A percentile compares a stretch with the other conserved stretches of the same genome.
Evolutionary conservation across 2,888 invertebrate species (phyloP).

Genomic region (Nomada fabriciana): DNA sequence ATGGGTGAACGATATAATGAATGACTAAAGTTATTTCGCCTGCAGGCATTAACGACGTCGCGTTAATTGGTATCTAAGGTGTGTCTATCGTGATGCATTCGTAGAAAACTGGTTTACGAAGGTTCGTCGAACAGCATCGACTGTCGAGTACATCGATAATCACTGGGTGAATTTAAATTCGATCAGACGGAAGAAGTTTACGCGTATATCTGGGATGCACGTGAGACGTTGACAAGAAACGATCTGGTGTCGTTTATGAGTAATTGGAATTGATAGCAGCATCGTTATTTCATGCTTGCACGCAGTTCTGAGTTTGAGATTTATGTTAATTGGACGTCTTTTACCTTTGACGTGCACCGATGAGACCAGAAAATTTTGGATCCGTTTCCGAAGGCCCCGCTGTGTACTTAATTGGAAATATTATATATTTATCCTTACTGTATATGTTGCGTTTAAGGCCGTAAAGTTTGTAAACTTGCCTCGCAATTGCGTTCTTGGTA

Average conservation of each 20-base stretch:
- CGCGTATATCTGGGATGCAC: background rate
- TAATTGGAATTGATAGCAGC: background rate
- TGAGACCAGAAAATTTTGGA: too few species aligned
- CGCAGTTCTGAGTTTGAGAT: too few species aligned
- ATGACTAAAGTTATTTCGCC: slow-evolving; percentile 56
- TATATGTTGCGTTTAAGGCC: too few species aligned
- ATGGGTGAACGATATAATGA: slow-evolving; percentile 49
- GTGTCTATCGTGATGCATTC: slow-evolving; percentile 22
- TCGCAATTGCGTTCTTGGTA: too few species aligned
- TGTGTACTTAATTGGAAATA: too few species aligned
- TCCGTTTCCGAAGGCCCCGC: too few species aligned
- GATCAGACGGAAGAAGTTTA: background rate
- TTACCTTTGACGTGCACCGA: too few species aligned
- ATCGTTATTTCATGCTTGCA: too few species aligned
- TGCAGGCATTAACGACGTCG: slow-evolving; percentile 45
- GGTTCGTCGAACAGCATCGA: slow-evolving; percentile 35
- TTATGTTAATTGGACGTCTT: too few species aligned
- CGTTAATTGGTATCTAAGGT: slow-evolving; percentile 38
- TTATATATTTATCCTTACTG: too few species aligned
- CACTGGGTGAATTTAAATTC: background rate
- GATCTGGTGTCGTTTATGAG: background rate
- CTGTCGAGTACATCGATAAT: slow-evolving; percentile 34
- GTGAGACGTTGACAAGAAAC: background rate
- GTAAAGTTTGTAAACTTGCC: too few species aligned
- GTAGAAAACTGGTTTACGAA: slow-evolving; percentile 42